Evolutionary conservation across 2,113 vertebrate species (phyloP).

Genomic region (Ophthalmolycus amberensis): DNA sequence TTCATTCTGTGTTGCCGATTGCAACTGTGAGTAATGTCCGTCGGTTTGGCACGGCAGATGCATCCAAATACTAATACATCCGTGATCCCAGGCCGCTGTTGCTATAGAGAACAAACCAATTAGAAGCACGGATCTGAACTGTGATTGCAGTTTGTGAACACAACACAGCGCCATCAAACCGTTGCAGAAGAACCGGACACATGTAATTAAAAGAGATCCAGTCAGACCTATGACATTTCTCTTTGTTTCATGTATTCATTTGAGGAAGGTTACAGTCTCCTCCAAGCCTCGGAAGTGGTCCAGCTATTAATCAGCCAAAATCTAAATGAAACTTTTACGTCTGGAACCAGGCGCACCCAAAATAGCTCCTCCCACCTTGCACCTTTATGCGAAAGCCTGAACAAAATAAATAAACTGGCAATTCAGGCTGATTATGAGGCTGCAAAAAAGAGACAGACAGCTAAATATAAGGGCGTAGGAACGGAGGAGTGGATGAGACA

Average conservation of each 20-base stretch:
- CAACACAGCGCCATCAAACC: background rate
- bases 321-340: background rate
- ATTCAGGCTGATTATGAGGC: background rate
- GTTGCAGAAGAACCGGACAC: background rate
- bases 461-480: background rate
- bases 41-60: background rate
- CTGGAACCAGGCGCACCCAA: background rate
- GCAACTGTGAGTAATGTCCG: background rate
- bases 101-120: slow-evolving; percentile 1
- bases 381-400: background rate
- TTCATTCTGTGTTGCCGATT: background rate
- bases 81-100: background rate
- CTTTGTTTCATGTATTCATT: background rate
- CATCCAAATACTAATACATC: background rate
- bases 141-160: background rate
- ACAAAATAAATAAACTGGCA: background rate
- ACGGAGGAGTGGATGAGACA: background rate
- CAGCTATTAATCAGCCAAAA: background rate
- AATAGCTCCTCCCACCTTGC: background rate
- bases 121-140: background rate
- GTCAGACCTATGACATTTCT: background rate
- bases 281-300: background rate
- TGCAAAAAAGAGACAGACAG: background rate
- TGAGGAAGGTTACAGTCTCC: background rate
- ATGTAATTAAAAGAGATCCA: background rate